A percentile compares a stretch with the other conserved stretches of the same genome.
Conservation (phyloP, 2,113 vertebrate species). For the Prochilodus magdalenae region DNA sequence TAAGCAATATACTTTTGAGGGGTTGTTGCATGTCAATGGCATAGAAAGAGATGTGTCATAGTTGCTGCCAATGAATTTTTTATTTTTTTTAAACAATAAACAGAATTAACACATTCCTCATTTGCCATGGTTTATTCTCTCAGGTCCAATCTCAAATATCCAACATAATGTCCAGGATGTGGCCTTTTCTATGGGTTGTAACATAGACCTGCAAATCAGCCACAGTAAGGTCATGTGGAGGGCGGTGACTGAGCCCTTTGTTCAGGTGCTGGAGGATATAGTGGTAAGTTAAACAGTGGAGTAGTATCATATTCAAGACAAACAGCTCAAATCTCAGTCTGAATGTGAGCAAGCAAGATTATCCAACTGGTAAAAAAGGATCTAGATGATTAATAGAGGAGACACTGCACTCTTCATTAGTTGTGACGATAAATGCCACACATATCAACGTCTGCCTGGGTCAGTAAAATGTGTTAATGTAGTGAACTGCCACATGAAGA, state of each 20-base stretch:
- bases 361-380: too few species aligned
- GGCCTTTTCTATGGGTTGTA: conserved; percentile 82
- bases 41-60: background rate
- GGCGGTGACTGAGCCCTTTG: conserved; percentile 68
- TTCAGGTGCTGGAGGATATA: conserved; percentile 71
- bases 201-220: conserved; percentile 84
- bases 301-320: background rate
- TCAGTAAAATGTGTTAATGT: too few species aligned
- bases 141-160: conserved; percentile 84
- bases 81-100: background rate
- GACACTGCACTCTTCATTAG: too few species aligned
- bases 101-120: background rate
- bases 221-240: conserved; percentile 80
- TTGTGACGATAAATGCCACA: too few species aligned
- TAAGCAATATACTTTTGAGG: background rate
- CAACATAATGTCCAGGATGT: conserved; percentile 80
- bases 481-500: too few species aligned
- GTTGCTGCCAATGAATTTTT: background rate
- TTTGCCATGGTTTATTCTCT: background rate
- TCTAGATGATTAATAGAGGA: too few species aligned
- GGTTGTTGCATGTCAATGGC: background rate
- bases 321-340: background rate
- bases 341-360: too few species aligned
- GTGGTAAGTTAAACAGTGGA: conserved; percentile 66
- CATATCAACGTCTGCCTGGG: too few species aligned